phyloP scores from a whole-genome alignment of 2,113 vertebrate genomes.

The Irena cyanogastra region DNA sequence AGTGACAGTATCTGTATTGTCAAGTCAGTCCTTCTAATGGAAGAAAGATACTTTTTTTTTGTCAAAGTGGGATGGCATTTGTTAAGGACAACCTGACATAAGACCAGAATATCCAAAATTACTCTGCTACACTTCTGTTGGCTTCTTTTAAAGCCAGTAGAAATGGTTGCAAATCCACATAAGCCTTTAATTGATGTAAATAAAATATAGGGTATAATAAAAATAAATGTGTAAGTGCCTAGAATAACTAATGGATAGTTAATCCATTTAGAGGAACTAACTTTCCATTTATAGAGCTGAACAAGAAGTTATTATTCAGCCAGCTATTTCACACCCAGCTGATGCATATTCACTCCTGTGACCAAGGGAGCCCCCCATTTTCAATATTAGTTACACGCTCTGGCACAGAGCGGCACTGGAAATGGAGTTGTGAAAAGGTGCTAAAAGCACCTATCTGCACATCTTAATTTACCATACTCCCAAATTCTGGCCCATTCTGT shows the following conservation, averaged over 20 bases:
- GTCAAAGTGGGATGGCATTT: background rate
- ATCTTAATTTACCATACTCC: background rate
- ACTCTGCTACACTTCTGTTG: background rate
- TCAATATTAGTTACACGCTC: background rate
- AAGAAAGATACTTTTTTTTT: background rate
- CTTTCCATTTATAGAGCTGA: background rate
- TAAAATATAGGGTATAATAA: background rate
- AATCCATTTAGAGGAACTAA: background rate
- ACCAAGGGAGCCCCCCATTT: background rate
- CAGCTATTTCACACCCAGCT: background rate
- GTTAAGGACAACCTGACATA: background rate
- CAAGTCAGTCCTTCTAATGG: background rate
- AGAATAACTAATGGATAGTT: background rate
- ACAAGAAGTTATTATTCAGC: background rate
- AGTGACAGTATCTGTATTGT: background rate
- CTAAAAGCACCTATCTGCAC: background rate
- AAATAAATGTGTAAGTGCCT: background rate
- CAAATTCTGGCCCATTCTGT: background rate
- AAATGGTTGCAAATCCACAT: background rate
- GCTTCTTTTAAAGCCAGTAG: background rate
- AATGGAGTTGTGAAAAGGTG: background rate
- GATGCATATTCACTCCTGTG: background rate
- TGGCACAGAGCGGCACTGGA: background rate
- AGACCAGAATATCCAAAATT: background rate
- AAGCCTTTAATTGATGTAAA: background rate